A percentile compares a stretch with the other conserved stretches of the same genome.
Evolutionary conservation across 2,888 invertebrate genomes (phyloP).

Genomic region (Cerceris rybyensis): DNA sequence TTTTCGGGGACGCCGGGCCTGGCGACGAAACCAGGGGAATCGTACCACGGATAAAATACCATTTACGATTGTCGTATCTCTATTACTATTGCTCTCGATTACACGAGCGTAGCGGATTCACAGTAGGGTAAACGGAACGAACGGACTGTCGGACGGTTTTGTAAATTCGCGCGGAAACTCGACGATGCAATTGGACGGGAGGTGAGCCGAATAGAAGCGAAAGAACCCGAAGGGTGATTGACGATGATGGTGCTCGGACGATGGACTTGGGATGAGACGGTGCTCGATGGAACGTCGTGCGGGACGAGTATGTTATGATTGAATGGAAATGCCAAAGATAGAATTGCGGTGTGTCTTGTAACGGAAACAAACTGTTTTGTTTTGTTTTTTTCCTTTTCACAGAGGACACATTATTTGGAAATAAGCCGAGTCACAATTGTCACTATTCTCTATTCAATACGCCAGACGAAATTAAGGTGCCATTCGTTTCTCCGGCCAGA

Average conservation of each 20-base stretch:
- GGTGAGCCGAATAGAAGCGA: no score
- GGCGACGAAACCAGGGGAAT: slow-evolving; percentile 73
- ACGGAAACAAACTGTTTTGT: slow-evolving; percentile 32
- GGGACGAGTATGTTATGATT: neutral
- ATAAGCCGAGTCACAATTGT: slow-evolving; percentile 23
- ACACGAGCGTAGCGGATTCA: no score
- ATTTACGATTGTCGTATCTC: slow-evolving; percentile 68
- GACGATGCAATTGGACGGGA: slow-evolving; percentile 22
- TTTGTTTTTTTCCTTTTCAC: slow-evolving; percentile 4
- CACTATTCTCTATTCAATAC: slow-evolving; percentile 3
- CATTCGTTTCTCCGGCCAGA: slow-evolving; percentile 38
- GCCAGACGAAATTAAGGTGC: slow-evolving; percentile 31
- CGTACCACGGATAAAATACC: slow-evolving; percentile 75
- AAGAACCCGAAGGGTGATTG: neutral
- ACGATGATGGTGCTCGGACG: slow-evolving; percentile 20
- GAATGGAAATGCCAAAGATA: slow-evolving; percentile 1
- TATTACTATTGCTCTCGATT: no score
- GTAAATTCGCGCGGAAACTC: slow-evolving; percentile 21
- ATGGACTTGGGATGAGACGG: neutral
- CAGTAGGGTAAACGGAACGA: no score
- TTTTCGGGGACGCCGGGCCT: slow-evolving; percentile 43
- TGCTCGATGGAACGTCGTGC: neutral
- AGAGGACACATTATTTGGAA: slow-evolving; percentile 10
- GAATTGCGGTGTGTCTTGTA: slow-evolving; percentile 24
- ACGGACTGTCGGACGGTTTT: no score